These are phyloP conservation scores for Drosophila kambysellisi DNA, from an alignment of 2,888 invertebrate genomes.

Conservation along the genomic window DNA sequence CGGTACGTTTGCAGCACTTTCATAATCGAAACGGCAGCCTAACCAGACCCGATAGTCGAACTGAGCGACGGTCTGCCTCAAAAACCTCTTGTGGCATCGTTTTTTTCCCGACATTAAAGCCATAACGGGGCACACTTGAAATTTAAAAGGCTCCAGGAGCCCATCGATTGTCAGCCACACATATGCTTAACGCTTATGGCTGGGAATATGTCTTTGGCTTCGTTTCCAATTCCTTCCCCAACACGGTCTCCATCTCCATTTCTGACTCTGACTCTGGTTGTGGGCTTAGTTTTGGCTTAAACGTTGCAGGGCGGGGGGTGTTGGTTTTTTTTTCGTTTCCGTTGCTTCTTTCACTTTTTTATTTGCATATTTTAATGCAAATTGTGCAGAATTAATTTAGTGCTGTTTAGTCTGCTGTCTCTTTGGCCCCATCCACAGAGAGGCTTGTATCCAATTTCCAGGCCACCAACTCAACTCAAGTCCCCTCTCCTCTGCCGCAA, in stretches of 20 bases:
- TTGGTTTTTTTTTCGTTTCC: constrained; percentile 15
- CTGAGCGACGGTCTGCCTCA: constrained; percentile 11
- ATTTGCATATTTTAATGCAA: constrained; percentile 82
- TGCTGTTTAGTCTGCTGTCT: constrained; percentile 75
- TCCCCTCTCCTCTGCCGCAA: background rate
- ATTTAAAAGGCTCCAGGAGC: constrained; percentile 39
- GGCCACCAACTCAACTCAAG: background rate
- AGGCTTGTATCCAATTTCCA: constrained; percentile 5
- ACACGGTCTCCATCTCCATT: background rate
- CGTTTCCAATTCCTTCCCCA: background rate
- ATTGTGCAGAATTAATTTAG: constrained; percentile 82
- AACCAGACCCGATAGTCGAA: constrained; percentile 54
- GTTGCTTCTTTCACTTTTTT: constrained; percentile 66
- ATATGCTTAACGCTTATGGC: constrained; percentile 72
- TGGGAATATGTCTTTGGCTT: constrained; percentile 52
- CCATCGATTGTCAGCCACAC: constrained; percentile 72
- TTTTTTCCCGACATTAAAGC: constrained; percentile 39
- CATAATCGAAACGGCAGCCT: constrained; percentile 71
- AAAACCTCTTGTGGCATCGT: constrained; percentile 18
- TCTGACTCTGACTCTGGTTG: constrained; percentile 11
- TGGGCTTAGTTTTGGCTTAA: constrained; percentile 62
- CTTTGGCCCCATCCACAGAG: background rate
- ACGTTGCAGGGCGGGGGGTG: constrained; percentile 29
- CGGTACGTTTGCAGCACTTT: constrained; percentile 62
- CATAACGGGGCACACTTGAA: constrained; percentile 50